A percentile compares a stretch with the other conserved stretches of the same genome.
These are phyloP conservation scores for Columba livia DNA, from an alignment of 2,113 vertebrate genomes.

Conservation along the genomic window DNA sequence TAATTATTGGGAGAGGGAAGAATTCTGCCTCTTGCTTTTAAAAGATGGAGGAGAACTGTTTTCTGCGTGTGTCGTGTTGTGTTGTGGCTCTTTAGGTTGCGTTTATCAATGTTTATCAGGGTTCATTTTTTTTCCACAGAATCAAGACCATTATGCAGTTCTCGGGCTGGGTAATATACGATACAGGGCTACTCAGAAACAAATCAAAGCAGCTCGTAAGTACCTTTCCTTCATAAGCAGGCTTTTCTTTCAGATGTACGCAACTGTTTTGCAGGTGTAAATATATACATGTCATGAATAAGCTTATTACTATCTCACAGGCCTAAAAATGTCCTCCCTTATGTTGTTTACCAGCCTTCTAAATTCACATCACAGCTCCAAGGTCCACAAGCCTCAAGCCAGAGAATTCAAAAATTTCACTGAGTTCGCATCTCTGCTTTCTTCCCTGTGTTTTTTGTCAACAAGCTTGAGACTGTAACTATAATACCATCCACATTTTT, in stretches of 20 bases:
- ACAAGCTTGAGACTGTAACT: not conserved
- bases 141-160: conserved; percentile 97
- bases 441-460: not conserved
- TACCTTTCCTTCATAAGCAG: conserved; percentile 23
- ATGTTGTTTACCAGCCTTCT: not conserved
- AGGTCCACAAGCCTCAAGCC: not conserved
- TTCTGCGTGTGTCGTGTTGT: not conserved
- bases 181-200: conserved; percentile 95
- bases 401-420: not conserved
- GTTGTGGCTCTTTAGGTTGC: not conserved
- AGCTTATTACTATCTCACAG: not conserved
- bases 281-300: not conserved
- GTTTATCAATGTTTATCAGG: not conserved
- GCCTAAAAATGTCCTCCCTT: not conserved
- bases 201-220: conserved; percentile 99
- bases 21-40: not conserved
- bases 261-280: not conserved
- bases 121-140: conserved; percentile 75
- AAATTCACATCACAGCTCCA: not conserved
- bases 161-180: conserved; percentile 88
- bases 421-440: not conserved
- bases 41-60: not conserved
- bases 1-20: not conserved
- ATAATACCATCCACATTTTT: not conserved
- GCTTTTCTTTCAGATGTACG: not conserved